Evolutionary conservation across 2,113 vertebrate species (phyloP), one percentile per base, ranked within the genome.

Genomic region (Daboia siamensis): DNA sequence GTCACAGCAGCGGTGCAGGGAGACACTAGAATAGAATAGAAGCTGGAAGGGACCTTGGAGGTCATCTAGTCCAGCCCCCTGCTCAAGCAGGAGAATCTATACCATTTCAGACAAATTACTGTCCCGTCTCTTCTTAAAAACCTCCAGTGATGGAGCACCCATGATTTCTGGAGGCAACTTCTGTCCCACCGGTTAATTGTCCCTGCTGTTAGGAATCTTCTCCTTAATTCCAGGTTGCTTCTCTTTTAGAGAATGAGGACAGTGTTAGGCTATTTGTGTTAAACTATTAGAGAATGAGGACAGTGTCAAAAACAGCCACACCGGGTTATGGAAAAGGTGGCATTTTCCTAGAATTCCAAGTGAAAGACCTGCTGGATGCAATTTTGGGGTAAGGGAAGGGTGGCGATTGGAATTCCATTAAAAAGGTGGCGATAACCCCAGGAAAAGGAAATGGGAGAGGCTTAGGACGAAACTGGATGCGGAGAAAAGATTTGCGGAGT

Each of bases 251-350:
- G 48, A 51, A 51, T 51, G 48, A 8, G 48, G 8, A 51, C 48
- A 8, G 8, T 51, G 48, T 51, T 51, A 8, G 48, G 48, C 48
- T 51, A 51, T 51, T 51, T 9, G 48, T 51, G 48, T 51, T 51
- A 51, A 51, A 51, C 56, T 94, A 92, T 56, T 93, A 93, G 85
- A 69, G 96, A 96, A 97, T 88, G 17, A 93, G 90, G 90, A 94
- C 5, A 93, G 93, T 17, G 59, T 59, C 94, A 90, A 95, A 95
- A 95, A 91, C 90, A 94, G 84, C 59, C 80, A 8, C 10, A 3
- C 0, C 4, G n/a, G 11, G 0, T 92, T 51, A n/a, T 52, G 90
- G 92, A 94, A 93, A 93, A 92, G 21, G 89, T 93, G 87, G 44
- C 0, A 0, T 52, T 90, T 92, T n/a, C 12, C 93, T 69, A 80